phyloP scores from a whole-genome alignment of 2,113 vertebrate species.

The Astur gentilis region DNA sequence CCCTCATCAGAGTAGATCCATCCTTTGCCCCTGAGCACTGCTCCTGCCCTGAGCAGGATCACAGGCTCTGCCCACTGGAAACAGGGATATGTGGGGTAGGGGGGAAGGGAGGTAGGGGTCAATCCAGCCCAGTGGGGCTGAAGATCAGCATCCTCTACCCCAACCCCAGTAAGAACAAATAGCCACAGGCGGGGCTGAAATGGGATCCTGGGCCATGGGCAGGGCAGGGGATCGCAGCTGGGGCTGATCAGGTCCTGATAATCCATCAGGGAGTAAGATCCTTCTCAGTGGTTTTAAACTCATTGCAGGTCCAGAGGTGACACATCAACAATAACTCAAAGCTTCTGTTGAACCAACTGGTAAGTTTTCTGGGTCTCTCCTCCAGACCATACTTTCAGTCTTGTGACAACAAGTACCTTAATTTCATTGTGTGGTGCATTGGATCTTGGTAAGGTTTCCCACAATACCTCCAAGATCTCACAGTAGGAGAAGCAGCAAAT shows the following conservation, averaged over 20 bases:
- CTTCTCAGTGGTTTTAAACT: not conserved
- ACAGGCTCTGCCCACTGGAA: not conserved
- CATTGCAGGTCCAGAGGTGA: not conserved
- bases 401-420: not conserved
- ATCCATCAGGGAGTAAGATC: not conserved
- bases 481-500: not conserved
- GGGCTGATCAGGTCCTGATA: not conserved
- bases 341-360: not conserved
- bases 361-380: not conserved
- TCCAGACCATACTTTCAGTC: not conserved
- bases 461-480: not conserved
- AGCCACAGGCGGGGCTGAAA: not conserved
- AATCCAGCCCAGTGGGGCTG: not conserved
- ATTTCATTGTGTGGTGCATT: not conserved
- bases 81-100: not conserved
- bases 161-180: fast-evolving
- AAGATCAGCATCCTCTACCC: not conserved
- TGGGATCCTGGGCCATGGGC: not conserved
- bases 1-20: not conserved
- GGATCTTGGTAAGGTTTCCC: not conserved
- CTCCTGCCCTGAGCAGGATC: not conserved
- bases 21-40: not conserved
- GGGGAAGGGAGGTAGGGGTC: not conserved
- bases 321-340: not conserved
- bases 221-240: not conserved